Percentiles rank a stretch among this genome's conserved stretches.
Evolutionary conservation across 2,113 vertebrate genomes (phyloP).

Genomic region (Chaenocephalus aceratus): DNA sequence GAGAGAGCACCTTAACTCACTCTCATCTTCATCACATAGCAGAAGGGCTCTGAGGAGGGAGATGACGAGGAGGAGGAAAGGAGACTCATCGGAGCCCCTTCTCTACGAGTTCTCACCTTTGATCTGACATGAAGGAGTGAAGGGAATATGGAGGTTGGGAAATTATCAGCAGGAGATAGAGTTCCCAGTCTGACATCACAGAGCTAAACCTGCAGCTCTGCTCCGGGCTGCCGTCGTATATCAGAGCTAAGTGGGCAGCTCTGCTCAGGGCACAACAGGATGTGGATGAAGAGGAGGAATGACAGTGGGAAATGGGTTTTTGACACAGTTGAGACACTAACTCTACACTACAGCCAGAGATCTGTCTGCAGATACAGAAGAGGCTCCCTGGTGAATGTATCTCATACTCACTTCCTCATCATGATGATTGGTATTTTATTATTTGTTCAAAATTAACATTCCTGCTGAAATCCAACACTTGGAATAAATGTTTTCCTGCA

Average conservation of each 20-base stretch:
- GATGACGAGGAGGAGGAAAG: not conserved
- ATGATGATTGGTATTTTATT: not conserved
- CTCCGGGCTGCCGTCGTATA: conserved; percentile 56
- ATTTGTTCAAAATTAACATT: not conserved
- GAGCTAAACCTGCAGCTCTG: conserved; percentile 64
- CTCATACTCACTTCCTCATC: conserved; percentile 17
- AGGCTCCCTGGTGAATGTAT: conserved; percentile 33
- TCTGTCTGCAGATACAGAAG: conserved; percentile 36
- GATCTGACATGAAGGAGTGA: conserved; percentile 54
- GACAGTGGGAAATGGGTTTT: conserved; percentile 67
- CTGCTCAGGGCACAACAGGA: conserved; percentile 62
- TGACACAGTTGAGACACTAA: conserved; percentile 62
- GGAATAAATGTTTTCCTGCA: not conserved
- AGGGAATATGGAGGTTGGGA: conserved; percentile 10
- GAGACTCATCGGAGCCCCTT: conserved; percentile 43
- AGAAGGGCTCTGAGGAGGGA: conserved; percentile 5
- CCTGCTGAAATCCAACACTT: not conserved
- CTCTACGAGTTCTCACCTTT: conserved; percentile 55
- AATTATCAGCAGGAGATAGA: conserved; percentile 49
- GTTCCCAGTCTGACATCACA: conserved; percentile 61
- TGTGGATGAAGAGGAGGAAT: conserved; percentile 61
- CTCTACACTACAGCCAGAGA: conserved; percentile 17
- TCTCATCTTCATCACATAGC: conserved; percentile 46
- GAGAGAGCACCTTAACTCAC: conserved; percentile 26
- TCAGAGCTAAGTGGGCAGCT: conserved; percentile 66